A percentile compares a stretch with the other conserved stretches of the same genome.
Evolutionary conservation across 2,888 invertebrate species (phyloP).

Genomic region (Epistrophella euchroma): DNA sequence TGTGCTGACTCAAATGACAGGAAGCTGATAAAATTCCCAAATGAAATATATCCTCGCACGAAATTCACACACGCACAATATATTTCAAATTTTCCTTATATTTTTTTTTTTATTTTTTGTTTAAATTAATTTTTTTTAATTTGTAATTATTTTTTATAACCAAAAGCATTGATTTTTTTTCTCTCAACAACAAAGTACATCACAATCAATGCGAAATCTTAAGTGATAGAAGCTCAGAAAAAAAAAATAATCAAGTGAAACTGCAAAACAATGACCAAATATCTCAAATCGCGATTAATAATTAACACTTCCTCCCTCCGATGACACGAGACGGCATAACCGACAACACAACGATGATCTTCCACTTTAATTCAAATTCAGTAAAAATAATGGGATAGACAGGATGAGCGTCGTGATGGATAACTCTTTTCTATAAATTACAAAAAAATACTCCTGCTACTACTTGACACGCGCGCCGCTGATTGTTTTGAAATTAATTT

Average conservation of each 20-base stretch:
- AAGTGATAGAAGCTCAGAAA: not conserved
- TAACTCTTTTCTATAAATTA: not conserved
- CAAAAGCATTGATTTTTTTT: not conserved
- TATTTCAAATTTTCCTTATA: not conserved
- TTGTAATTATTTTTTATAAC: not conserved
- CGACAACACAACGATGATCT: not conserved
- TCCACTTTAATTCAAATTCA: constrained; percentile 41
- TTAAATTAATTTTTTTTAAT: not conserved
- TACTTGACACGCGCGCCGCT: constrained; percentile 12
- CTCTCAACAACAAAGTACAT: not conserved
- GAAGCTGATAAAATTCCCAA: constrained; percentile 17
- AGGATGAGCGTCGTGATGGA: not conserved
- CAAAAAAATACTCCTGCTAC: not conserved
- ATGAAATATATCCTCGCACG: constrained; percentile 1
- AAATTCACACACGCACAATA: constrained; percentile 10
- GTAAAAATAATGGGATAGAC: not conserved
- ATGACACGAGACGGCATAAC: not conserved
- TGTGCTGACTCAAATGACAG: constrained; percentile 6
- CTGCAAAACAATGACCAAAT: constrained; percentile 46
- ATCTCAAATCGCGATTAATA: constrained; percentile 54
- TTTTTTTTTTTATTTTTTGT: not conserved
- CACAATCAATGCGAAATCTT: not conserved
- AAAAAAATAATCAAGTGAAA: not conserved
- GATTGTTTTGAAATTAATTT: constrained; percentile 9
- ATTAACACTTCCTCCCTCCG: constrained; percentile 67